Percentiles rank a stretch among this genome's conserved stretches.
Conservation (phyloP, 2,113 vertebrate genomes). For the Scolopax mira region DNA sequence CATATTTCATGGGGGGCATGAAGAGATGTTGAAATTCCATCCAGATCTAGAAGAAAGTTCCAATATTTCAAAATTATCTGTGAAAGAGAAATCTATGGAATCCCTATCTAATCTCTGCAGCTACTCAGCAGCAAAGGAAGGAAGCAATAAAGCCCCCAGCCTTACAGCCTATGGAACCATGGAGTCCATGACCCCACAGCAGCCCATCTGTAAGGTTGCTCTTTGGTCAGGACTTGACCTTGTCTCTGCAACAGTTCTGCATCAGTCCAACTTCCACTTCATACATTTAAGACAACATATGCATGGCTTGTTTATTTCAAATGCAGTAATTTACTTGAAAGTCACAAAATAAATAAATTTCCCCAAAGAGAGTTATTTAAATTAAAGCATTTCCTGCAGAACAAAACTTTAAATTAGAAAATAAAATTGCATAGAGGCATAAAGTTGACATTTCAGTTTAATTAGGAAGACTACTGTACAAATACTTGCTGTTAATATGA, state of each 20-base stretch:
- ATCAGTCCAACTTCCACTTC: background rate
- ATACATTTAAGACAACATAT: background rate
- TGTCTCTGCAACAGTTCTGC: background rate
- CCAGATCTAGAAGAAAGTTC: background rate
- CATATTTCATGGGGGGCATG: background rate
- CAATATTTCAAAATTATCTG: background rate
- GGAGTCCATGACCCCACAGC: background rate
- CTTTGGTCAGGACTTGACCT: background rate
- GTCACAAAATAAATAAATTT: constrained; percentile 33
- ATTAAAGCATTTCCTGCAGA: constrained; percentile 50
- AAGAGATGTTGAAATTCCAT: background rate
- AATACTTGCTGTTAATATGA: constrained; percentile 69
- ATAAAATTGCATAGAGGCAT: constrained; percentile 21
- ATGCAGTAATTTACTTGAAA: constrained; percentile 41
- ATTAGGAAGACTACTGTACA: constrained; percentile 70
- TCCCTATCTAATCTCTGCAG: background rate
- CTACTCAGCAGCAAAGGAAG: background rate
- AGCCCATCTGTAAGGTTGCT: background rate
- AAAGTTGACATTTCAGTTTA: constrained; percentile 77
- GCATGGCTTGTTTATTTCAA: background rate
- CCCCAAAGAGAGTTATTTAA: constrained; percentile 37
- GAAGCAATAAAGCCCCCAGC: background rate
- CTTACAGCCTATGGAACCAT: background rate
- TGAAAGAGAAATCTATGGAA: background rate
- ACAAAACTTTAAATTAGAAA: constrained; percentile 59